Conservation (phyloP, 2,113 vertebrate species). For the Herpailurus yagouaroundi region DNA sequence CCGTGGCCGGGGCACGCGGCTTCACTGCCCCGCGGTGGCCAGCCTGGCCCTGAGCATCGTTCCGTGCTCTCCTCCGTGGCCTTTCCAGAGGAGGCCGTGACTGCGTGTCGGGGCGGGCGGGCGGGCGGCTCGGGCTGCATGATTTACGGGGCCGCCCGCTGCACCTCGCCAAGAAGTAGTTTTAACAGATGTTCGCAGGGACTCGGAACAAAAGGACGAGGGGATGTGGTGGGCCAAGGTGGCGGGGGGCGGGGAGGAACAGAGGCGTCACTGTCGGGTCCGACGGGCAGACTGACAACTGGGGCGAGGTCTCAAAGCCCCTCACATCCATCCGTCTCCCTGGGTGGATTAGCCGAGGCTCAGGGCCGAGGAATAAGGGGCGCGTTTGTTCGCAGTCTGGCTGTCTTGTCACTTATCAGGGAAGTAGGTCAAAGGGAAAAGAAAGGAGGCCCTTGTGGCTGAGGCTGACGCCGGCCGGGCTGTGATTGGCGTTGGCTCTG, state of each 20-base stretch:
- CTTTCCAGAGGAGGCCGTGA: neutral
- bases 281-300: constrained; percentile 80
- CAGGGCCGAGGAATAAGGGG: constrained; percentile 88
- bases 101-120: neutral
- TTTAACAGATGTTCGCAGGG: constrained; percentile 54
- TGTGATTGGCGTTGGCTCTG: constrained; percentile 83
- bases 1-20: neutral
- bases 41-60: neutral
- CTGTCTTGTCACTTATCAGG: constrained; percentile 85
- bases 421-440: constrained; percentile 86
- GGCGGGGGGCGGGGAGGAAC: constrained; percentile 57
- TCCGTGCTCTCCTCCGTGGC: neutral
- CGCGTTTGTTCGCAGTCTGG: constrained; percentile 88
- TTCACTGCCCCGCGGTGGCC: neutral
- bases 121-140: neutral
- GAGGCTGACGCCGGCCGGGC: constrained; percentile 73
- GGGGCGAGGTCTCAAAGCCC: constrained; percentile 63
- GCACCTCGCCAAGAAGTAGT: neutral
- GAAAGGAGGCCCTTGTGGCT: constrained; percentile 80
- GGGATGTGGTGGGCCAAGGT: neutral
- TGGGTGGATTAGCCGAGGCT: constrained; percentile 82
- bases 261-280: constrained; percentile 85
- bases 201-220: neutral
- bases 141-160: neutral
- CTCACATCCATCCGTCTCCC: constrained; percentile 43